Evolutionary conservation across 1,140 invertebrate genomes (phyloP).

Genomic region (Yoshiicerus persimilis): DNA sequence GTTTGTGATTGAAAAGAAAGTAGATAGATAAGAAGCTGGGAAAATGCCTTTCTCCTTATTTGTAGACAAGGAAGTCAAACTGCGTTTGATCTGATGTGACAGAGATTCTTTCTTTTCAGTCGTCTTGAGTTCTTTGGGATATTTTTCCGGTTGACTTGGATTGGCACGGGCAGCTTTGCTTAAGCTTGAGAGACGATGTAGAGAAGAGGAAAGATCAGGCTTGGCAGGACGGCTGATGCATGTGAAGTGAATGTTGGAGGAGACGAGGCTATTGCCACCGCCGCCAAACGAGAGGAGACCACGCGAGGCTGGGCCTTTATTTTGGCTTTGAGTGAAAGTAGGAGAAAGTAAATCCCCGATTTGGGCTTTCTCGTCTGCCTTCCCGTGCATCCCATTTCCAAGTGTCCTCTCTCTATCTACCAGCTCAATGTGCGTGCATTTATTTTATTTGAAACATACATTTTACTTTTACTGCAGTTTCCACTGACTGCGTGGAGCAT

Average conservation of each 20-base stretch:
- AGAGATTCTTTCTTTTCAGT: background rate
- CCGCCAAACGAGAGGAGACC: background rate
- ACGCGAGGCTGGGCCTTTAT: background rate
- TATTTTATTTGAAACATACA: background rate
- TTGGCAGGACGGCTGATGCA: background rate
- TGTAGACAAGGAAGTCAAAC: conserved; percentile 24
- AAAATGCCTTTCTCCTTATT: conserved; percentile 9
- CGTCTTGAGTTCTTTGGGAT: background rate
- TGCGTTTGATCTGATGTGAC: conserved; percentile 17
- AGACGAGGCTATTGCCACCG: background rate
- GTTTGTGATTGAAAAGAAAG: conserved; percentile 16
- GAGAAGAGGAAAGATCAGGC: background rate
- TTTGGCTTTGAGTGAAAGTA: background rate
- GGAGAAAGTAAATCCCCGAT: background rate
- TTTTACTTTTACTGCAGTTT: background rate
- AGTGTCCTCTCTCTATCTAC: background rate
- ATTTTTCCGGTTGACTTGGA: background rate
- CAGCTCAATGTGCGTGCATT: background rate
- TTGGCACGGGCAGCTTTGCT: background rate
- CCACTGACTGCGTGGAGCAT: background rate
- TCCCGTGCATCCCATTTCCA: background rate
- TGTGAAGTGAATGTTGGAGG: background rate
- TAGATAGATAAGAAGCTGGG: background rate
- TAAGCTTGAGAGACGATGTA: background rate
- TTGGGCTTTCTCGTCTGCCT: background rate